phyloP scores from a whole-genome alignment of 2,113 vertebrate species.

The Alligator sinensis region DNA sequence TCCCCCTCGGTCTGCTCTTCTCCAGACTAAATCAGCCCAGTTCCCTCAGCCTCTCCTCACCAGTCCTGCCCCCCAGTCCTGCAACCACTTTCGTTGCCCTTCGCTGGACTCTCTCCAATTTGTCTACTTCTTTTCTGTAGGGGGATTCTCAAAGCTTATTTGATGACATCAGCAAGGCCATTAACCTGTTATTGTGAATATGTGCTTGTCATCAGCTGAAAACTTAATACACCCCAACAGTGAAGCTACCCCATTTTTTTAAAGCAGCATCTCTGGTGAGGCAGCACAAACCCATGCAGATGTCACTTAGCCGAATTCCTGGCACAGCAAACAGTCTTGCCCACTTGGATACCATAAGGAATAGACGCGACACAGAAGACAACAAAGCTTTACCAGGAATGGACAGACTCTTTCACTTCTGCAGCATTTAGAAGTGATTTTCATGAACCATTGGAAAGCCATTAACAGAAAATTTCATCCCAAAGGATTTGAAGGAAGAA shows the following conservation, averaged over 20 bases:
- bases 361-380: fast-evolving
- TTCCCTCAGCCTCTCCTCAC: no score
- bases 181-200: not conserved
- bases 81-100: no score
- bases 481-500: not conserved
- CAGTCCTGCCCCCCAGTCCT: no score
- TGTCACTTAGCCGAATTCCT: not conserved
- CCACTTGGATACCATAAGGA: not conserved
- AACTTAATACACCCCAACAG: not conserved
- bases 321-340: not conserved
- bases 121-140: no score
- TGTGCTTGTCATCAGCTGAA: not conserved
- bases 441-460: not conserved
- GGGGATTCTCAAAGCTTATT: not conserved
- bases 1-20: no score
- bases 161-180: not conserved
- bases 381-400: not conserved
- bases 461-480: not conserved
- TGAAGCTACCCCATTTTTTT: not conserved
- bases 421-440: not conserved
- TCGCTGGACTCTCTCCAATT: no score
- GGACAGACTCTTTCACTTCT: not conserved
- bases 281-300: not conserved
- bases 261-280: not conserved
- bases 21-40: no score